These are phyloP conservation scores for Psammodynastes pulverulentus DNA, from an alignment of 2,113 vertebrate genomes.

Conservation along the genomic window DNA sequence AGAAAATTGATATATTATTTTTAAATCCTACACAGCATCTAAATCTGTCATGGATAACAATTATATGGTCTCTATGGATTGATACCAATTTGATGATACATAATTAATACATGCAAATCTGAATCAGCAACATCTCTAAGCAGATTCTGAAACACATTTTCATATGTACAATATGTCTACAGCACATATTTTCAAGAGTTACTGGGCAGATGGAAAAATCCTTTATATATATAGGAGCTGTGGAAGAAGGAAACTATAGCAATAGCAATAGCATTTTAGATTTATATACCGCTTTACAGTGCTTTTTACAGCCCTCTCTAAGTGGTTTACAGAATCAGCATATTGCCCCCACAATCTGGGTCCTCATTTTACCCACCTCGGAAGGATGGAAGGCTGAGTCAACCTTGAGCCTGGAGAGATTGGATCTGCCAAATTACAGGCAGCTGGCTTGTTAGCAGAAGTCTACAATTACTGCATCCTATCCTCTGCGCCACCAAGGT, in stretches of 20 bases:
- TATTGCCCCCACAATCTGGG: too few relatives aligned
- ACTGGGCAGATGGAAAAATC: neutral
- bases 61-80: neutral
- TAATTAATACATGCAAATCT: neutral
- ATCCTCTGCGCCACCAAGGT: too few relatives aligned
- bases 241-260: neutral
- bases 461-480: too few relatives aligned
- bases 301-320: too few relatives aligned
- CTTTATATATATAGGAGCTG: neutral
- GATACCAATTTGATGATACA: neutral
- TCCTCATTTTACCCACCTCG: too few relatives aligned
- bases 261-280: too few relatives aligned
- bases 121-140: neutral
- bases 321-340: too few relatives aligned
- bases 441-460: too few relatives aligned
- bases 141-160: neutral
- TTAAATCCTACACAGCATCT: neutral
- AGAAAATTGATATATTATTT: neutral
- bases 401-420: too few relatives aligned
- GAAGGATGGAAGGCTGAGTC: too few relatives aligned
- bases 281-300: too few relatives aligned
- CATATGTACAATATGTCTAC: neutral
- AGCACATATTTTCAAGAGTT: neutral
- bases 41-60: neutral
- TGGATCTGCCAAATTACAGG: too few relatives aligned